A percentile compares a stretch with the other conserved stretches of the same genome.
Evolutionary conservation across 2,888 invertebrate species (phyloP).

Genomic region (Limnephilus auricula): DNA sequence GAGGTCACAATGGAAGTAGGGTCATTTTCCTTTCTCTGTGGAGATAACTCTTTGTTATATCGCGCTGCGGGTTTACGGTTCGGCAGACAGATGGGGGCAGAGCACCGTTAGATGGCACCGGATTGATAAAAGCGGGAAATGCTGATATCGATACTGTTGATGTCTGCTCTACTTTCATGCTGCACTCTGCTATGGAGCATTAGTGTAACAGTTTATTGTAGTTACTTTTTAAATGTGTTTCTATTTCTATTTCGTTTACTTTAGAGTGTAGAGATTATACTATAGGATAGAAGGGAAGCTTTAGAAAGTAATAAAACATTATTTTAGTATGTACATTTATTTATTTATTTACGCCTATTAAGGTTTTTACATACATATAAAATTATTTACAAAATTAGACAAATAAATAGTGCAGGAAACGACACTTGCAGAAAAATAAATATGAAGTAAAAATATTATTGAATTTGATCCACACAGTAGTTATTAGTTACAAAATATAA

Average conservation of each 20-base stretch:
- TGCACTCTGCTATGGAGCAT: background rate
- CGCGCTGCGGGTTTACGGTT: slow-evolving; percentile 3
- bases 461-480: too few relatives aligned
- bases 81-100: slow-evolving; percentile 6
- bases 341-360: too few relatives aligned
- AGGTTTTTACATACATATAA: too few relatives aligned
- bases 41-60: slow-evolving; percentile 17
- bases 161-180: background rate
- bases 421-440: too few relatives aligned
- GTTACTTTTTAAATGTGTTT: background rate
- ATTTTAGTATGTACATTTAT: too few relatives aligned
- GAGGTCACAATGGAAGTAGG: slow-evolving; percentile 12
- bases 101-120: slow-evolving; percentile 31
- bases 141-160: background rate
- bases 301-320: too few relatives aligned
- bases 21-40: slow-evolving; percentile 41
- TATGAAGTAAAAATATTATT: too few relatives aligned
- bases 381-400: too few relatives aligned
- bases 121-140: background rate
- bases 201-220: background rate
- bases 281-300: too few relatives aligned
- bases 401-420: too few relatives aligned
- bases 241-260: background rate
- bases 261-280: background rate
- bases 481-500: too few relatives aligned